Conservation (phyloP, 1,140 invertebrate genomes). For the Acromyrmex charruanus region DNA sequence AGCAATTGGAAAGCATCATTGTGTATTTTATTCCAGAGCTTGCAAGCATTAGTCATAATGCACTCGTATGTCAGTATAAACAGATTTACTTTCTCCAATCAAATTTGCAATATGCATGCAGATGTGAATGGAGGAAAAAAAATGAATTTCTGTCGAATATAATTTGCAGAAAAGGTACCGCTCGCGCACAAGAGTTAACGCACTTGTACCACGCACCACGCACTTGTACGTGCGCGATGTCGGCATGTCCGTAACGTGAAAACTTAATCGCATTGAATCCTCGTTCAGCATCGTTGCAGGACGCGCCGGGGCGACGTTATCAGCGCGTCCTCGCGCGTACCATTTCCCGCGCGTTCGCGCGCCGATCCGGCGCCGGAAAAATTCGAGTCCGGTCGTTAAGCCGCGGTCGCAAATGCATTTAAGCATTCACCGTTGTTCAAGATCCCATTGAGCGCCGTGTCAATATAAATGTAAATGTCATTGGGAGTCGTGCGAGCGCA, state of each 20-base stretch:
- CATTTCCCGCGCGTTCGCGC: constrained; percentile 54
- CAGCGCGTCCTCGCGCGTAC: constrained; percentile 42
- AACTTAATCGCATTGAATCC: constrained; percentile 61
- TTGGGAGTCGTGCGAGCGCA: constrained; percentile 75
- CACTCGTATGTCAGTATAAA: background rate
- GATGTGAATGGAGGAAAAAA: background rate
- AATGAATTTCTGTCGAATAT: constrained; percentile 6
- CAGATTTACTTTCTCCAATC: background rate
- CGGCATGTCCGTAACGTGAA: constrained; percentile 35
- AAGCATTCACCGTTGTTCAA: constrained; percentile 79
- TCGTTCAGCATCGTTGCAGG: constrained; percentile 41
- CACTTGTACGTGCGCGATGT: background rate
- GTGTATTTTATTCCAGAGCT: background rate
- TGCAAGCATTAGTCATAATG: background rate
- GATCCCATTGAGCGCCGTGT: constrained; percentile 79
- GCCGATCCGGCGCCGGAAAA: constrained; percentile 56
- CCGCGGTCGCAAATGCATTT: constrained; percentile 75
- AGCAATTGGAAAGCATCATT: background rate
- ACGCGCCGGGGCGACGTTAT: constrained; percentile 20
- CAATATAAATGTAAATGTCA: constrained; percentile 86
- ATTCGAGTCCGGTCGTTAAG: constrained; percentile 76
- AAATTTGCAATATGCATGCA: constrained; percentile 1
- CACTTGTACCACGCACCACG: background rate
- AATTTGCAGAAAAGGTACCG: constrained; percentile 19
- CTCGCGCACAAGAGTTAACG: constrained; percentile 12